Base-by-base conservation (phyloP, 2,888 invertebrate species). In the Chrysodeixis includens region DNA sequence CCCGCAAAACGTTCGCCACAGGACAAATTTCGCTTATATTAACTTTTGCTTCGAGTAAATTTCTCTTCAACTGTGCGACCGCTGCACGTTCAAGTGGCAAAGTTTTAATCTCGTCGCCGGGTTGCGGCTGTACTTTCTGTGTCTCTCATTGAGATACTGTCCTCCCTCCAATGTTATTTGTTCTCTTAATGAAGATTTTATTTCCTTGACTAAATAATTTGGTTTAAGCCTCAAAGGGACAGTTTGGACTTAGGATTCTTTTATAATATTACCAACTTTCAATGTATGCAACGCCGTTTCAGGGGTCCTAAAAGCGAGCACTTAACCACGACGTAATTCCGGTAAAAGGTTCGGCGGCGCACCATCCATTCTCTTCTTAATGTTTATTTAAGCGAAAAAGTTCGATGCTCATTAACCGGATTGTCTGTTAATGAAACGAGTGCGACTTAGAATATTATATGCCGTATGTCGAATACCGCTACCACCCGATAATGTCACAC, bases 21-120 rank as follows among this genome's bases (percentile, higher is more conserved):
- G 88, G 89, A 93, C 92, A 91, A 93, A 93, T 93, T 93, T 92
- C 88, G 92, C 91, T 93, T 93, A 92, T 93, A 93, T 94, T 93
- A 94, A 93, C 93, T 94, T 94, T 93, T 93, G 90, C 89, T 89
- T 85, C 77, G 87, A 91, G 91, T 93, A 90, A 92, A 93, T 92
- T 93, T 92, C 90, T 88, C 90, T 91, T 88, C 87, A 86, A 87
- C 89, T 87, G 90, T 80, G 87, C 89, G 90, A 89, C 91, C 92
- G 90, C 86, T 91, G 92, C 92, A 92, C 90, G 93, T 90, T 88
- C 87, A 91, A 93, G 92, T 91, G 90, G 87, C 83, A 89, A 93
- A 94, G 92, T 94, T 94, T 92, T 93, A 93, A 93, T 93, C 89
- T 89, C 89, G 86, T 88, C 86, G 82, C 83, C 84, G 79, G 83